Conservation (phyloP, 2,888 invertebrate species). For the Oxystoma pomonae region DNA sequence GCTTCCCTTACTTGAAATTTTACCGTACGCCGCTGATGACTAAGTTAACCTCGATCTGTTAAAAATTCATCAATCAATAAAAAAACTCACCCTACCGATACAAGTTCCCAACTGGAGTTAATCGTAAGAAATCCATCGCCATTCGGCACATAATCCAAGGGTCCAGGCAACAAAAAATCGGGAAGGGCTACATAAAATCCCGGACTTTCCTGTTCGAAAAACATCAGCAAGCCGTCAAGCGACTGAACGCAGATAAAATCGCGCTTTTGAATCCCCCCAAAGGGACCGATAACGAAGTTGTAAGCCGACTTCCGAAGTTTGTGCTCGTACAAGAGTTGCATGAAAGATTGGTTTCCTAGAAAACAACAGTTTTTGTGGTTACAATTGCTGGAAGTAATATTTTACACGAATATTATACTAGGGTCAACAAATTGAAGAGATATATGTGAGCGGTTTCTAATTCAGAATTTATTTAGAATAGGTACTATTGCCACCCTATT, state of each 20-base stretch:
- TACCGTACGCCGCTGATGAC: too few species aligned
- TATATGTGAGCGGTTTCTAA: too few species aligned
- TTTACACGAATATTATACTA: too few species aligned
- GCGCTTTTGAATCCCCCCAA: slow-evolving; percentile 77
- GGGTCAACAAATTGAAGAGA: too few species aligned
- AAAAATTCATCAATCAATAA: too few species aligned
- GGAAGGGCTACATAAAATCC: slow-evolving; percentile 78
- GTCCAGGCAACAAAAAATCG: slow-evolving; percentile 77
- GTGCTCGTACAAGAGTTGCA: slow-evolving; percentile 77
- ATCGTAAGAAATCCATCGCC: slow-evolving; percentile 84
- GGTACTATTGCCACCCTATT: too few species aligned
- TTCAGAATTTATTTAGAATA: too few species aligned
- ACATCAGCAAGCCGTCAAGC: slow-evolving; percentile 81
- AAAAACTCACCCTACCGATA: slow-evolving; percentile 77
- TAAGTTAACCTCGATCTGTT: too few species aligned
- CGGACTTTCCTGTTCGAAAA: slow-evolving; percentile 92
- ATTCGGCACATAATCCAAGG: slow-evolving; percentile 73
- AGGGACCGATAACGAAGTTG: slow-evolving; percentile 76
- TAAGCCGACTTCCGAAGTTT: slow-evolving; percentile 72
- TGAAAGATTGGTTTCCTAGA: slow-evolving; percentile 63
- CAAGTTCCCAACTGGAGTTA: slow-evolving; percentile 76
- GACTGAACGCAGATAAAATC: slow-evolving; percentile 91
- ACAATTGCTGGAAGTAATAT: too few species aligned
- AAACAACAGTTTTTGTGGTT: too few species aligned
- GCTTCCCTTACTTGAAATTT: too few species aligned